Evolutionary conservation across 2,797 vertebrate genomes (phyloP).

Genomic region (Myotis findleyi): DNA sequence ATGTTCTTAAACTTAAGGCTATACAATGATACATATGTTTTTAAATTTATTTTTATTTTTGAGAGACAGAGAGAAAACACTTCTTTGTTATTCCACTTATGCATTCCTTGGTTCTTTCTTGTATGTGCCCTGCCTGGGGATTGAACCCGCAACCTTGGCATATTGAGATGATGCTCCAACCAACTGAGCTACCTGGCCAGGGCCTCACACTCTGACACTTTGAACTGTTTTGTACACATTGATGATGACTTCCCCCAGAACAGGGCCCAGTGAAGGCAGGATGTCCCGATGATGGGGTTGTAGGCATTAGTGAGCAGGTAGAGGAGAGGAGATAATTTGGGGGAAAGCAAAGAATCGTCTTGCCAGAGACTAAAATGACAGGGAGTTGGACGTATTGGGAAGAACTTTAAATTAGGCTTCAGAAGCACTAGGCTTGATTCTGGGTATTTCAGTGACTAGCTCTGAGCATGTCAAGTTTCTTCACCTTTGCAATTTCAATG

Average conservation of each 20-base stretch:
- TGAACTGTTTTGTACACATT: neutral
- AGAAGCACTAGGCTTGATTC: neutral
- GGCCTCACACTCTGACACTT: neutral
- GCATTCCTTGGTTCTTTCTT: neutral
- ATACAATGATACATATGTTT: neutral
- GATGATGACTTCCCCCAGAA: neutral
- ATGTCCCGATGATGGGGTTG: neutral
- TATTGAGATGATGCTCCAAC: neutral
- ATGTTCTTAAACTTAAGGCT: neutral
- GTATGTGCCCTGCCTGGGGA: neutral
- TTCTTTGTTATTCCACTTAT: neutral
- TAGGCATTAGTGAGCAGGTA: neutral
- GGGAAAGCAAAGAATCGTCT: neutral
- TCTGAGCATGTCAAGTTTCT: neutral
- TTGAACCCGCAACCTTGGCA: neutral
- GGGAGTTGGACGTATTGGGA: neutral
- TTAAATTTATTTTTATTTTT: neutral
- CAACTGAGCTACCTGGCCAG: neutral
- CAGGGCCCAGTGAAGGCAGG: neutral
- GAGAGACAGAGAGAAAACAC: neutral
- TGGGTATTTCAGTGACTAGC: neutral
- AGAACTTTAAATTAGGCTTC: neutral
- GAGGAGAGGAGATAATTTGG: neutral
- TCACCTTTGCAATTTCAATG: neutral
- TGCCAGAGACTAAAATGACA: neutral